Evolutionary conservation across 2,888 invertebrate species (phyloP), one percentile per base, ranked within the genome.

Genomic region (Griposia aprilina): DNA sequence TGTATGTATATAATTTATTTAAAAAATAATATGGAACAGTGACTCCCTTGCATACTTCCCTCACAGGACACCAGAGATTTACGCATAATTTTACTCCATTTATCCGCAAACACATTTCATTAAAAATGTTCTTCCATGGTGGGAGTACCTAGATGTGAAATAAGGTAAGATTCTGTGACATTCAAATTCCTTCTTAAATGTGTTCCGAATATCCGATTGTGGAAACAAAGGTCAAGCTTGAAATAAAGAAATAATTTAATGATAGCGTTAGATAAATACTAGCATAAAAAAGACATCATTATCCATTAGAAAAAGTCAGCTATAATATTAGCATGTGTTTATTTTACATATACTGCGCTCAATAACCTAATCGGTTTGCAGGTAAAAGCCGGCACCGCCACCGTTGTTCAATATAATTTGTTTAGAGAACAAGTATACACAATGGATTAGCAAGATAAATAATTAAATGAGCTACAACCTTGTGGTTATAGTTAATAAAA

Each of bases 321-420:
- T 52, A 17, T 20, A 20, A 20, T 52, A 20, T 7, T 20, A 62
- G 11, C 11, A 36, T 36, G 30, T 36, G 36, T 62, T 11, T 23
- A 36, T 62, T 20, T 62, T 23, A 62, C 62, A 20, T 30, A 30
- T 62, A 36, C 62, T 57, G 48, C 30, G 2, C 20, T 55, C 30
- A 13, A 30, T 45, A 26, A 76, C n/a, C 13, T 15, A 45, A 63
- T 57, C 30, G n/a, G 50, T 75, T 41, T 55, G 23, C 55, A 20
- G 23, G 66, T 65, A 59, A 36, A 66, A 48, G 2, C 26, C 62
- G 62, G 30, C 57, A 76, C 63, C 62, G 20, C 20, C 62, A 17
- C 20, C 55, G 15, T 62, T 52, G 7, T 41, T 62, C 23, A 65
- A 63, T 69, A 30, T 36, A 59, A 82, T 82, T 52, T 81, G 36